These are phyloP conservation scores for Hippocampus mohnikei DNA, from an alignment of 2,113 vertebrate genomes.

Conservation along the genomic window DNA sequence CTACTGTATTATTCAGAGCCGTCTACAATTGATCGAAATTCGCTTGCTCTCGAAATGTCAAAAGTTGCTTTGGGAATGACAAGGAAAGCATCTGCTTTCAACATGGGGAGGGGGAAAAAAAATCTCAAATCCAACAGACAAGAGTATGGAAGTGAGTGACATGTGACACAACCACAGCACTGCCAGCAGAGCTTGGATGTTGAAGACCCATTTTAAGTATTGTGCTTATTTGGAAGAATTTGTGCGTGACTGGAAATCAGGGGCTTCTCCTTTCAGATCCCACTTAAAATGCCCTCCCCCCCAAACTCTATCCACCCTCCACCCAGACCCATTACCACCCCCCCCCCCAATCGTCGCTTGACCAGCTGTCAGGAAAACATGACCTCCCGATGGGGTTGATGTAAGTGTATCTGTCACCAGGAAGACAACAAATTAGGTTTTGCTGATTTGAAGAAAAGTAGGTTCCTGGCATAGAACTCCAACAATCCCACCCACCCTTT, in stretches of 20 bases:
- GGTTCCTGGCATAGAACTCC: no score
- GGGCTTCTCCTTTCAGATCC: conserved; percentile 41
- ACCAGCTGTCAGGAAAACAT: conserved; percentile 69
- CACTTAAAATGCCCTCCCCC: conserved; percentile 14
- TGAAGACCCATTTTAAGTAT: neutral
- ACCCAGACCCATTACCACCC: conserved; percentile 36
- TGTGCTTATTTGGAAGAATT: neutral
- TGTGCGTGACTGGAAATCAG: neutral
- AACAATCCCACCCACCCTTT: no score
- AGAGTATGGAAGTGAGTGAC: neutral
- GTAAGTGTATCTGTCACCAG: no score
- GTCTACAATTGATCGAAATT: conserved; percentile 12
- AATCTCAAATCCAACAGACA: conserved; percentile 29
- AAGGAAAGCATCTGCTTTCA: conserved; percentile 22
- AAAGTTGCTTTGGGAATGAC: conserved; percentile 34
- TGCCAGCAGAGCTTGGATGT: neutral
- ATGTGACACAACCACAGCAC: conserved; percentile 5
- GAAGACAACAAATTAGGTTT: no score
- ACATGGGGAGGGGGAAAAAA: conserved; percentile 25
- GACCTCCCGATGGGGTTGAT: conserved; percentile 14
- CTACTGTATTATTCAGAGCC: neutral
- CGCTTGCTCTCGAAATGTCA: conserved; percentile 35
- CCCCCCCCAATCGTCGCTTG: conserved; percentile 58
- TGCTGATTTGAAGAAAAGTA: no score
- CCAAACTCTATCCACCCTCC: conserved; percentile 32